phyloP scores from a whole-genome alignment of 2,113 vertebrate genomes.

The Embiotoca jacksoni region DNA sequence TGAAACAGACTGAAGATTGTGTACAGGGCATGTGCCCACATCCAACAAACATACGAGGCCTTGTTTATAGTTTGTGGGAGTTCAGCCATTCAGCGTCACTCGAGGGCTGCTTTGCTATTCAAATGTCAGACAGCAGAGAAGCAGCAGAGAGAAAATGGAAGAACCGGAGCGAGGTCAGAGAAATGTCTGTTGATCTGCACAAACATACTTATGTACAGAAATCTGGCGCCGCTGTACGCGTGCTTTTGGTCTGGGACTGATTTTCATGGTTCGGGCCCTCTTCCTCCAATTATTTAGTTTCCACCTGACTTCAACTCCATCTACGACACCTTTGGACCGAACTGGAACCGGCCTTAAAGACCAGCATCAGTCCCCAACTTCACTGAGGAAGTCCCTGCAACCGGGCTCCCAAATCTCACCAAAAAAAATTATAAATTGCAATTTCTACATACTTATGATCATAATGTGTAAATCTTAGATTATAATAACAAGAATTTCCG shows the following conservation, averaged over 20 bases:
- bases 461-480: too few relatives aligned
- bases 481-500: too few relatives aligned
- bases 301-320: neutral
- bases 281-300: neutral
- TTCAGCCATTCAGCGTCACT: constrained; percentile 67
- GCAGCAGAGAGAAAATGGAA: constrained; percentile 26
- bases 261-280: neutral
- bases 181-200: neutral
- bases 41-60: constrained; percentile 57
- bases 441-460: too few relatives aligned
- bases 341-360: too few relatives aligned
- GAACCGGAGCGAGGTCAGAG: neutral
- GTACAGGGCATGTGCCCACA: constrained; percentile 24
- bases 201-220: neutral
- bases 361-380: too few relatives aligned
- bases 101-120: constrained; percentile 79
- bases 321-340: too few relatives aligned
- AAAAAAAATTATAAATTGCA: too few relatives aligned
- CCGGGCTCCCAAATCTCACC: too few relatives aligned
- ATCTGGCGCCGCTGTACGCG: neutral
- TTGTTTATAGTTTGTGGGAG: constrained; percentile 74
- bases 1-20: constrained; percentile 63
- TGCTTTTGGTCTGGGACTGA: neutral
- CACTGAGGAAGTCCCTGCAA: too few relatives aligned
- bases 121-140: constrained; percentile 67